Conservation (phyloP, 2,797 vertebrate genomes). For the Falco biarmicus region DNA sequence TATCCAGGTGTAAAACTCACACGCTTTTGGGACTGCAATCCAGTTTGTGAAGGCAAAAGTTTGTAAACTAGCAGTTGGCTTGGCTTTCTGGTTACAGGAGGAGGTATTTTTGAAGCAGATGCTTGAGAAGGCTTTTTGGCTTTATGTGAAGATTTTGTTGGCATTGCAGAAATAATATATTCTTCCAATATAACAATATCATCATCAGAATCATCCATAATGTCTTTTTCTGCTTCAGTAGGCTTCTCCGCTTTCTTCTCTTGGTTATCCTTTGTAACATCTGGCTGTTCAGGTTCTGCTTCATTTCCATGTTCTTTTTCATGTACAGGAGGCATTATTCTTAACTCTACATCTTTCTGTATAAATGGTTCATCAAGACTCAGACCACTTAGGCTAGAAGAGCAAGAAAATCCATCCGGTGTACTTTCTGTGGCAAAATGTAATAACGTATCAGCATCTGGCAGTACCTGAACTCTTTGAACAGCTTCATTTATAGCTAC, state of each 20-base stretch:
- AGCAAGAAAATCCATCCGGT: constrained; percentile 91
- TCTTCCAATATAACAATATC: constrained; percentile 92
- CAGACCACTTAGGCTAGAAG: constrained; percentile 93
- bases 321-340: constrained; percentile 86
- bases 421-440: constrained; percentile 95
- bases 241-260: constrained; percentile 59
- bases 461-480: constrained; percentile 84
- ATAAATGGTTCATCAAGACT: constrained; percentile 94
- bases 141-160: constrained; percentile 91
- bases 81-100: constrained; percentile 85
- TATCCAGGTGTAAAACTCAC: constrained; percentile 84
- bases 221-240: constrained; percentile 80
- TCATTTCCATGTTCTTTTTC: constrained; percentile 65
- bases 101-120: constrained; percentile 80
- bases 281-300: constrained; percentile 68
- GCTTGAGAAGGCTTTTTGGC: constrained; percentile 82
- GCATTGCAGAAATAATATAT: constrained; percentile 96
- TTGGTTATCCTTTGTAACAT: no score
- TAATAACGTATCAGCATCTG: constrained; percentile 85
- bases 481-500: constrained; percentile 79
- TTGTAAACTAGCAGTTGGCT: constrained; percentile 94
- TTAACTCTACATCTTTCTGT: constrained; percentile 84
- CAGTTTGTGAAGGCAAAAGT: constrained; percentile 85
- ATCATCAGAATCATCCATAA: constrained; percentile 86
- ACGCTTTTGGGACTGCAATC: constrained; percentile 80